phyloP scores from a whole-genome alignment of 2,888 invertebrate genomes.

The Eumerus sabulonum region DNA sequence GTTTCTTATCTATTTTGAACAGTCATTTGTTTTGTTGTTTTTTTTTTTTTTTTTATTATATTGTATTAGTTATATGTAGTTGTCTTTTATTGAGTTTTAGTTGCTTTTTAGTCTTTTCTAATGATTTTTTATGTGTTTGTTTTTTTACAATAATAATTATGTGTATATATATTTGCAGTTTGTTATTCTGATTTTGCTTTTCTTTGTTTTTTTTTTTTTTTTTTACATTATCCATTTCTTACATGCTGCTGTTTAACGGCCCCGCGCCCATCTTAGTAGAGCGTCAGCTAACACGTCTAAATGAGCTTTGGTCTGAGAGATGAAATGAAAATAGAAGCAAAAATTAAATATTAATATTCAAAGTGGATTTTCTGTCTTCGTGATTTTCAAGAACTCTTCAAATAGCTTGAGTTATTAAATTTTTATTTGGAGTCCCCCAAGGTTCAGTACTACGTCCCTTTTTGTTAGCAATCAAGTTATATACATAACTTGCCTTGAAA shows the following conservation, averaged over 20 bases:
- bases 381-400: too few relatives aligned
- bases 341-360: background rate
- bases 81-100: constrained; percentile 46
- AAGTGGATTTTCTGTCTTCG: too few relatives aligned
- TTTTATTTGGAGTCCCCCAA: too few relatives aligned
- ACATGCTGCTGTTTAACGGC: constrained; percentile 83
- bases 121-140: constrained; percentile 45
- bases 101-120: constrained; percentile 28
- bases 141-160: constrained; percentile 63
- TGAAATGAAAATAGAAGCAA: constrained; percentile 3
- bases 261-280: constrained; percentile 94
- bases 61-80: constrained; percentile 46
- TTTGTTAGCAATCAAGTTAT: too few relatives aligned
- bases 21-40: constrained; percentile 46
- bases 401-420: too few relatives aligned
- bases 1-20: constrained; percentile 42
- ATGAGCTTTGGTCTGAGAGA: constrained; percentile 93
- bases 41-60: too few relatives aligned
- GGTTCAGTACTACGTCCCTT: too few relatives aligned
- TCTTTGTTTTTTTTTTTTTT: constrained; percentile 56
- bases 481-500: too few relatives aligned
- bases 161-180: constrained; percentile 65
- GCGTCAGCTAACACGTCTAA: constrained; percentile 96
- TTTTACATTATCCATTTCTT: constrained; percentile 60
- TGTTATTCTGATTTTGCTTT: constrained; percentile 56